Evolutionary conservation across 2,797 vertebrate species (phyloP), one percentile per base, ranked within the genome.

Genomic region (Crocodylus rhombifer): DNA sequence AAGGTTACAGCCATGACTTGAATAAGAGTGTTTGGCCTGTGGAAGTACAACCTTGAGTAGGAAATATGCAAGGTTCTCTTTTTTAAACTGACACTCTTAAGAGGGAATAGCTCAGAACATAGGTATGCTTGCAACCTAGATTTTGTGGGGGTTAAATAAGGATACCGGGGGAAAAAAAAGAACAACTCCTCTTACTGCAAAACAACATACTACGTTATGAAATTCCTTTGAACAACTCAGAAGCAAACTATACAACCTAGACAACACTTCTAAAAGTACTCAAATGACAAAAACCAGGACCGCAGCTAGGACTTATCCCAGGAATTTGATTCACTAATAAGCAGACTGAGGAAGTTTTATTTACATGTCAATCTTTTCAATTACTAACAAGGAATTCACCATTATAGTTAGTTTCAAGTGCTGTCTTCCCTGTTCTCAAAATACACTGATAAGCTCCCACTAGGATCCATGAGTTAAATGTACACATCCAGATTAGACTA

Each of bases 361-460:
- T 76, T 81, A 87, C 71, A 81, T 79, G 62, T 51, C 60, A 86
- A 80, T 82, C 77, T 78, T 33, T 67, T 73, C 73, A 76, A 65
- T 77, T 82, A 84, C 30, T 65, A 89, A 10, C 10, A 64, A 81
- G 69, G 6, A 87, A 57, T 23, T 84, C 67, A 56, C 83, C 30
- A 67, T 55, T 23, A 75, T 28, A 89, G 67, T 18, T 51, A 12
- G 33, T 93, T 86, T 15, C 30, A 33, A 84, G 60, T 94, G 79
- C 9, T 67, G 30, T 71, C 67, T 71, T 20, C 13, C 20, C 67
- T 71, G 14, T 4, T 71, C 67, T 91, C 73, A 64, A 96, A 90
- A 16, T 63, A 76, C 57, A 63, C n/a, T 82, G 76, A 90, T 82
- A 84, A 95, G 91, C 92, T 75, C 58, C 51, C 75, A 92, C 61